phyloP scores from a whole-genome alignment of 2,113 vertebrate genomes.

The Emydura subglobosa region DNA sequence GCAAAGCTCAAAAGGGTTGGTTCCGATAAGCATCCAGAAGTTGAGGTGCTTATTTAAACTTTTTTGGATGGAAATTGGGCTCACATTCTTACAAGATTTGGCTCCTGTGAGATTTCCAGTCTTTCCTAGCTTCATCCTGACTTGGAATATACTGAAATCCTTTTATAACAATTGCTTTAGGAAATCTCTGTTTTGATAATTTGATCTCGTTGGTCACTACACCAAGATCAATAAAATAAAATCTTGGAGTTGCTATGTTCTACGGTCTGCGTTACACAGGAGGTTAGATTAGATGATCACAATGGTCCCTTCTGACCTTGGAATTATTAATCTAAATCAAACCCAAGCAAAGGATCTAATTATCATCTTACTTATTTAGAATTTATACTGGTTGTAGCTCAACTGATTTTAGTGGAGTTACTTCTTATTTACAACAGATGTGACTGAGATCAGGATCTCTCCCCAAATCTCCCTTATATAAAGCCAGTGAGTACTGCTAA shows the following conservation, averaged over 20 bases:
- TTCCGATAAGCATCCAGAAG: background rate
- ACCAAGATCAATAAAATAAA: background rate
- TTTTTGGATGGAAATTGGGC: background rate
- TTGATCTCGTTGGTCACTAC: background rate
- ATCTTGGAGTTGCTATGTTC: background rate
- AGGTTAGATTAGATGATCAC: background rate
- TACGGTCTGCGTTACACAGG: background rate
- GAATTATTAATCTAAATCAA: background rate
- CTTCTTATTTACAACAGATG: background rate
- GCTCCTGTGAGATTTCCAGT: background rate
- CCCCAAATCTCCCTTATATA: background rate
- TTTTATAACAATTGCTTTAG: background rate
- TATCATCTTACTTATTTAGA: background rate
- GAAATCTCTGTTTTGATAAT: background rate
- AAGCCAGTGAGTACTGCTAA: slow-evolving; percentile 50
- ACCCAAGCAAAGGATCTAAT: background rate
- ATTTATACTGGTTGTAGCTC: background rate
- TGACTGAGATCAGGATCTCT: slow-evolving; percentile 4
- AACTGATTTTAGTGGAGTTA: background rate
- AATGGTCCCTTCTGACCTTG: background rate
- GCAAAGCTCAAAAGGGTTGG: background rate
- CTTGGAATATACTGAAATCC: background rate
- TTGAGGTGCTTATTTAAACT: background rate
- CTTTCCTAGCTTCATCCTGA: background rate
- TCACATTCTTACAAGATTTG: background rate